These are phyloP conservation scores for Actinernus sp. DNA, from an alignment of 92 coral and sea anemone species.

Conservation along the genomic window DNA sequence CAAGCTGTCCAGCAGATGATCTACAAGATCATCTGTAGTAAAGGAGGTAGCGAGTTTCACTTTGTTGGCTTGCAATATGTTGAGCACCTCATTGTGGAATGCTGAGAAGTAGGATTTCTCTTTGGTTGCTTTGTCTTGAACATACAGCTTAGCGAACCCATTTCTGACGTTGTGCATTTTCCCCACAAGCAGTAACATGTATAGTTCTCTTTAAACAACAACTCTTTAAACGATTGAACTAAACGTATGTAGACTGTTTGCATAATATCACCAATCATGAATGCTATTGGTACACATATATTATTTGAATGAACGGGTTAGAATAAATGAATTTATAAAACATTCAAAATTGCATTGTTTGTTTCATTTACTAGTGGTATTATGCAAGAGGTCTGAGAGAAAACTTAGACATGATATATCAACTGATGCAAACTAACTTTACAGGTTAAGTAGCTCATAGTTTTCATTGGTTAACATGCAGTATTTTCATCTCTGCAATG, in stretches of 20 bases:
- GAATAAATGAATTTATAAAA: too few relatives aligned
- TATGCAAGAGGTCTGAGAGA: too few relatives aligned
- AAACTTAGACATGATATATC: too few relatives aligned
- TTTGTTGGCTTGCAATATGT: constrained; percentile 17
- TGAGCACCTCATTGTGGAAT: constrained; percentile 12
- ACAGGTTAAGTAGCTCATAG: too few relatives aligned
- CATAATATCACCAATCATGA: too few relatives aligned
- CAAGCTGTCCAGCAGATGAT: constrained; percentile 21
- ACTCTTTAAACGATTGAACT: too few relatives aligned
- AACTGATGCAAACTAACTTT: too few relatives aligned
- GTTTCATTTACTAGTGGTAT: too few relatives aligned
- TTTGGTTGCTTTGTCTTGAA: constrained; percentile 28
- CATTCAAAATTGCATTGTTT: too few relatives aligned
- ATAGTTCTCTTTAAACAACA: constrained; percentile 21
- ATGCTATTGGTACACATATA: too few relatives aligned
- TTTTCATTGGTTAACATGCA: constrained; percentile 12
- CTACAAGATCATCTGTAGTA: constrained; percentile 11
- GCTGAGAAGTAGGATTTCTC: constrained; percentile 14
- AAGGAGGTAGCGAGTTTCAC: constrained; percentile 9
- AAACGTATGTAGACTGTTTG: too few relatives aligned
- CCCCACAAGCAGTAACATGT: constrained; percentile 52
- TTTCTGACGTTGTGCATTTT: constrained; percentile 47
- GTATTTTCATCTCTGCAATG: constrained; percentile 22
- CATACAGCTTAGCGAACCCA: constrained; percentile 55
- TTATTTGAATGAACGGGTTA: too few relatives aligned